phyloP scores from a whole-genome alignment of 2,113 vertebrate species.

The Eonycteris spelaea region DNA sequence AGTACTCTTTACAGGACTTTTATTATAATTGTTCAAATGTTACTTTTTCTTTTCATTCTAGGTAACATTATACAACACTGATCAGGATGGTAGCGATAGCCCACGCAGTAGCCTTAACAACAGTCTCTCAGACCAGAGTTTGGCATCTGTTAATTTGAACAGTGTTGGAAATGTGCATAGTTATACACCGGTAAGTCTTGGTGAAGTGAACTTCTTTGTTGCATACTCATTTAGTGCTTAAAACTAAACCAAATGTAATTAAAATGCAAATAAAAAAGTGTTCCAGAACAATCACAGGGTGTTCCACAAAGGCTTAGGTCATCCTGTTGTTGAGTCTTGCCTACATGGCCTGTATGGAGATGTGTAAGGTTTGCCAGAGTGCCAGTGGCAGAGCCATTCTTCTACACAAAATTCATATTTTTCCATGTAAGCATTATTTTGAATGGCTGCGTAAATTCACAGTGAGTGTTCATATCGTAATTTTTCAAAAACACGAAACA shows the following conservation, averaged over 20 bases:
- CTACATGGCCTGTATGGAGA: neutral
- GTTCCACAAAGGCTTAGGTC: neutral
- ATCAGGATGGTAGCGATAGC: conserved; percentile 94
- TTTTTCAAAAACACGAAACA: conserved; percentile 31
- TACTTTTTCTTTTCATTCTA: conserved; percentile 69
- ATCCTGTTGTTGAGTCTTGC: neutral
- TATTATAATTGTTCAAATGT: neutral
- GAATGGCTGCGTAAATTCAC: neutral
- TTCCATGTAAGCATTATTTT: conserved; percentile 2
- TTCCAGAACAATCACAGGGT: neutral
- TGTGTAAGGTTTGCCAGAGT: neutral
- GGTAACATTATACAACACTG: conserved; percentile 94
- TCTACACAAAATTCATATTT: neutral
- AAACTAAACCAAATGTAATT: conserved; percentile 7
- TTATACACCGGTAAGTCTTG: conserved; percentile 89
- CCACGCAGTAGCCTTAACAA: conserved; percentile 97
- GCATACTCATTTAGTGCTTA: conserved; percentile 18
- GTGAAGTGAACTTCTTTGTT: conserved; percentile 44
- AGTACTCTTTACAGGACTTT: neutral
- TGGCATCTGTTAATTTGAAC: conserved; percentile 94
- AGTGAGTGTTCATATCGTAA: neutral
- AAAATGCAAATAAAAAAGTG: neutral
- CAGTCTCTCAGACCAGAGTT: conserved; percentile 95
- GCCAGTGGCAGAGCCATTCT: neutral
- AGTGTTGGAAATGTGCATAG: conserved; percentile 93